Conservation (phyloP, 2,113 vertebrate genomes). For the Alectura lathami region DNA sequence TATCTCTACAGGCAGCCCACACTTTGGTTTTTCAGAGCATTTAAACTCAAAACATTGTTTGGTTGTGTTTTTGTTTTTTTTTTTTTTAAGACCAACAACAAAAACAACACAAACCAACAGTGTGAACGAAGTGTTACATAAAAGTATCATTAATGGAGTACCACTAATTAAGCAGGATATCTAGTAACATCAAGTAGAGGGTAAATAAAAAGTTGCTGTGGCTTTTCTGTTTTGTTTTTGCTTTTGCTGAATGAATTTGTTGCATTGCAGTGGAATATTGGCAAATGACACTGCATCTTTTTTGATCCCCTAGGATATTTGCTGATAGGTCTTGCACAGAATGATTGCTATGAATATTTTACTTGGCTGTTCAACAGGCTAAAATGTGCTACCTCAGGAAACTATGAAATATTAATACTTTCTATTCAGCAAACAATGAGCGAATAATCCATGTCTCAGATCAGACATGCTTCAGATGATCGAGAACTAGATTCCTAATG, state of each 20-base stretch:
- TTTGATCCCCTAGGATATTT: not conserved
- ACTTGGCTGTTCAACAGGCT: not conserved
- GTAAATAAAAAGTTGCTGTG: not conserved
- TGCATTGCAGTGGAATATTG: not conserved
- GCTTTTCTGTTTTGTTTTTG: not conserved
- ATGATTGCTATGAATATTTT: not conserved
- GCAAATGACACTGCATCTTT: not conserved
- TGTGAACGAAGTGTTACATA: not conserved
- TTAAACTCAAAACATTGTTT: no score
- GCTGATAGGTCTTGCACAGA: not conserved
- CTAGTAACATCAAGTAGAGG: not conserved
- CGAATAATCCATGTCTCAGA: not conserved
- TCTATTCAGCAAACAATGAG: not conserved
- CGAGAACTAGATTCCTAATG: not conserved
- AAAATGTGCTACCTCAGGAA: not conserved
- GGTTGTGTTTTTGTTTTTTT: no score
- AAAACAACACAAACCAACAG: not conserved
- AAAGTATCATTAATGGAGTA: not conserved
- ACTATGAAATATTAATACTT: accelerated
- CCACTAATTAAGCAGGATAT: not conserved
- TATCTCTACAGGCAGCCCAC: not conserved
- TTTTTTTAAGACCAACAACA: no score
- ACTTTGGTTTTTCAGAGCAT: not conserved
- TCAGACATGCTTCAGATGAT: not conserved
- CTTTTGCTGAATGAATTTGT: not conserved